Conservation (phyloP, 2,797 vertebrate species). For the Mormyrops boulengeri region DNA sequence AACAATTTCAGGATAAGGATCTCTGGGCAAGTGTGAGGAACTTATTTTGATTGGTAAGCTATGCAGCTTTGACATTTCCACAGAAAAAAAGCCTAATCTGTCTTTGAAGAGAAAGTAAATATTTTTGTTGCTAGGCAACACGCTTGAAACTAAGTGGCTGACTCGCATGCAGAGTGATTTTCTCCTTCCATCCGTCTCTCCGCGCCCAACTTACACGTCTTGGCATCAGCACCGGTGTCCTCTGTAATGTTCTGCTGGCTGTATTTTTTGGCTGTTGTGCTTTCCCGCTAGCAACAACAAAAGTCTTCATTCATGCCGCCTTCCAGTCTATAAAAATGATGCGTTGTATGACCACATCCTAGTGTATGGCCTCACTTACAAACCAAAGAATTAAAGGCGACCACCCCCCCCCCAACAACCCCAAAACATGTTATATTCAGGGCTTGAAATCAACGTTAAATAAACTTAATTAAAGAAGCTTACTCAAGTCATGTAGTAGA, state of each 20-base stretch:
- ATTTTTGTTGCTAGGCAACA: conserved; percentile 68
- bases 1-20: background rate
- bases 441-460: background rate
- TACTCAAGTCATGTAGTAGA: background rate
- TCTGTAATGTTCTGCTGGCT: conserved; percentile 38
- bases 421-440: background rate
- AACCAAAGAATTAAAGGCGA: background rate
- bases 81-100: conserved; percentile 31
- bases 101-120: conserved; percentile 61
- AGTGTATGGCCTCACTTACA: background rate
- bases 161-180: conserved; percentile 53
- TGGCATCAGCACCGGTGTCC: conserved; percentile 39
- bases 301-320: conserved; percentile 5
- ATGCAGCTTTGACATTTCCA: conserved; percentile 52
- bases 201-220: conserved; percentile 31
- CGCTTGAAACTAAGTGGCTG: conserved; percentile 43
- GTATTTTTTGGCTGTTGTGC: conserved; percentile 32
- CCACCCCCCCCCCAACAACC: background rate
- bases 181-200: conserved; percentile 49
- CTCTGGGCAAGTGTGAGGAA: conserved; percentile 1
- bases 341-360: conserved; percentile 18
- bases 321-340: background rate
- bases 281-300: conserved; percentile 29
- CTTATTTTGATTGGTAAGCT: conserved; percentile 49
- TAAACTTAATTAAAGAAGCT: background rate